phyloP scores from a whole-genome alignment of 2,888 invertebrate genomes.

The Pristionchus arcanus region DNA sequence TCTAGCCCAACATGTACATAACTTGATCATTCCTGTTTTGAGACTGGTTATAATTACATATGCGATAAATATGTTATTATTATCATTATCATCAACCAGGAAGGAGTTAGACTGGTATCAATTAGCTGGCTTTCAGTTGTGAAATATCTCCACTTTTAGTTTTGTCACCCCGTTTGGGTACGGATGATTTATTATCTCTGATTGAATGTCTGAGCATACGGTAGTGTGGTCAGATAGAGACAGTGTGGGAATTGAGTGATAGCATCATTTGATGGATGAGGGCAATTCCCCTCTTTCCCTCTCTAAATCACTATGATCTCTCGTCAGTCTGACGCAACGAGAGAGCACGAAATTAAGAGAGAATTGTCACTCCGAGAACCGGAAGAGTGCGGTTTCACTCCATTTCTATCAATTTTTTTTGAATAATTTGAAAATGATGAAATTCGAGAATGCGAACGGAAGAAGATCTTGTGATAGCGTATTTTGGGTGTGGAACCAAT shows the following conservation, averaged over 20 bases:
- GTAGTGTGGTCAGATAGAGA: not conserved
- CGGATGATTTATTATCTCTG: too few relatives aligned
- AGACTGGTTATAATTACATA: too few relatives aligned
- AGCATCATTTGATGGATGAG: too few relatives aligned
- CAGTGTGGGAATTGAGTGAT: not conserved
- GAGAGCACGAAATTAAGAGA: not conserved
- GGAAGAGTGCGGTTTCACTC: not conserved
- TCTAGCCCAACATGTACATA: too few relatives aligned
- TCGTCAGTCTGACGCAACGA: not conserved
- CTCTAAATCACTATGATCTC: not conserved
- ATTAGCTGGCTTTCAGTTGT: too few relatives aligned
- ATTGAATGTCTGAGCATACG: too few relatives aligned
- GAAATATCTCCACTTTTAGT: too few relatives aligned
- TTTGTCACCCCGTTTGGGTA: too few relatives aligned
- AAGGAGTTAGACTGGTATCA: too few relatives aligned
- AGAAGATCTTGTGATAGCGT: not conserved
- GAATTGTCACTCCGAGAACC: not conserved
- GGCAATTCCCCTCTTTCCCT: not conserved
- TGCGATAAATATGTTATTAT: too few relatives aligned
- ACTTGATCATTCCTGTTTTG: too few relatives aligned
- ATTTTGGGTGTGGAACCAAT: not conserved
- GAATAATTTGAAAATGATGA: not conserved
- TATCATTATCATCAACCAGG: too few relatives aligned
- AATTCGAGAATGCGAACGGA: not conserved
- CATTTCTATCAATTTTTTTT: not conserved